These are phyloP conservation scores for Castor canadensis DNA, from an alignment of 2,113 vertebrate species.

Conservation along the genomic window DNA sequence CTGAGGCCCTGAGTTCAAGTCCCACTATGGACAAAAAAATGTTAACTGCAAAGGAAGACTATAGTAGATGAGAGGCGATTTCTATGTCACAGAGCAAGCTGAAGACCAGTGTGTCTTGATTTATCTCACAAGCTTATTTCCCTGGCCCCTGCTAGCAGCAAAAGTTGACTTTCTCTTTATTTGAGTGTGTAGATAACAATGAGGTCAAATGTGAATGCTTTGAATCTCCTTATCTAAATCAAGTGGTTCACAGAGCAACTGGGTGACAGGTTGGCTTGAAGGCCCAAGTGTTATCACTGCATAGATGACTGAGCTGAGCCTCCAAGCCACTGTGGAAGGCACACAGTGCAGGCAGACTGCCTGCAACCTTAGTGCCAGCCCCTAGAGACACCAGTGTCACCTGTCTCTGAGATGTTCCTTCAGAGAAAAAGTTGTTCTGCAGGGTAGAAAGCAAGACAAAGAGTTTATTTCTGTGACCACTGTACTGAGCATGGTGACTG, in stretches of 20 bases:
- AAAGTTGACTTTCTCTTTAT: neutral
- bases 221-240: neutral
- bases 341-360: fast-evolving
- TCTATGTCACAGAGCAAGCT: fast-evolving
- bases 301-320: fast-evolving
- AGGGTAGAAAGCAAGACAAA: neutral
- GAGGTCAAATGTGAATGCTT: neutral
- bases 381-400: too few relatives aligned
- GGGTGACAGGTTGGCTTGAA: neutral
- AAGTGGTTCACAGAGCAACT: fast-evolving
- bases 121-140: fast-evolving
- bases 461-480: neutral
- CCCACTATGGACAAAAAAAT: too few relatives aligned
- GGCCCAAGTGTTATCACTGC: fast-evolving
- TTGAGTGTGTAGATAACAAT: neutral
- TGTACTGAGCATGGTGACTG: too few relatives aligned
- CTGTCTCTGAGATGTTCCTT: neutral
- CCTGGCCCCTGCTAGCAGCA: neutral
- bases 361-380: fast-evolving
- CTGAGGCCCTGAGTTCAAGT: too few relatives aligned
- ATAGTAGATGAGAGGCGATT: neutral
- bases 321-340: fast-evolving
- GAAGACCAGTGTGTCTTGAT: neutral
- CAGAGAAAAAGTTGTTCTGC: too few relatives aligned
- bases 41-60: too few relatives aligned